These are phyloP conservation scores for Harpegnathos saltator DNA, from an alignment of 1,140 invertebrate species.

Conservation along the genomic window DNA sequence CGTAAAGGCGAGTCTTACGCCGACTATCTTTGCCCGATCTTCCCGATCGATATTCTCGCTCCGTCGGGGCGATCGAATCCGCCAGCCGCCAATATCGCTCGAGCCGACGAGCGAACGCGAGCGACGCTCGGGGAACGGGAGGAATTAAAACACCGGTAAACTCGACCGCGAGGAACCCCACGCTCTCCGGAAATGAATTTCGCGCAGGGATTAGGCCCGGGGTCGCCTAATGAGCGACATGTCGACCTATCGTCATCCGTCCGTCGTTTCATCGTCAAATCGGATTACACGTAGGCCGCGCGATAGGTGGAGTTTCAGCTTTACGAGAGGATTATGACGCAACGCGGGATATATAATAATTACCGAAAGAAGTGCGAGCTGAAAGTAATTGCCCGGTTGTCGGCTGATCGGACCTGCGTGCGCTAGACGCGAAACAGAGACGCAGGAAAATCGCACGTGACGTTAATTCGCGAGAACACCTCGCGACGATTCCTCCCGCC, in stretches of 20 bases:
- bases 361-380: too few relatives aligned
- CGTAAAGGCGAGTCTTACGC: slow-evolving; percentile 11
- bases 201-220: slow-evolving; percentile 35
- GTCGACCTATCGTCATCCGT: slow-evolving; percentile 53
- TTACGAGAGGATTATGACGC: neutral
- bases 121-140: slow-evolving; percentile 38
- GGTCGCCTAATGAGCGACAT: slow-evolving; percentile 62
- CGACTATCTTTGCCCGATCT: slow-evolving; percentile 5
- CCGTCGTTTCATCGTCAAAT: too few relatives aligned
- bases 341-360: neutral
- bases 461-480: too few relatives aligned
- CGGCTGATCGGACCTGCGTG: too few relatives aligned
- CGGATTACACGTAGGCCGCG: slow-evolving; percentile 52
- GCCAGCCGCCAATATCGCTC: slow-evolving; percentile 61
- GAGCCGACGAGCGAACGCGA: slow-evolving; percentile 47
- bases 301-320: neutral
- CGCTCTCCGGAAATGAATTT: slow-evolving; percentile 54
- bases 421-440: too few relatives aligned
- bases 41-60: slow-evolving; percentile 46
- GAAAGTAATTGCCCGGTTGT: too few relatives aligned
- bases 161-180: slow-evolving; percentile 20
- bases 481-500: too few relatives aligned
- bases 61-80: slow-evolving; percentile 39
- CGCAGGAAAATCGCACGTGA: too few relatives aligned
- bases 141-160: slow-evolving; percentile 59